Percentiles rank a stretch among this genome's conserved stretches.
Conservation (phyloP, 2,113 vertebrate genomes). For the Sinocyclocheilus grahami region DNA sequence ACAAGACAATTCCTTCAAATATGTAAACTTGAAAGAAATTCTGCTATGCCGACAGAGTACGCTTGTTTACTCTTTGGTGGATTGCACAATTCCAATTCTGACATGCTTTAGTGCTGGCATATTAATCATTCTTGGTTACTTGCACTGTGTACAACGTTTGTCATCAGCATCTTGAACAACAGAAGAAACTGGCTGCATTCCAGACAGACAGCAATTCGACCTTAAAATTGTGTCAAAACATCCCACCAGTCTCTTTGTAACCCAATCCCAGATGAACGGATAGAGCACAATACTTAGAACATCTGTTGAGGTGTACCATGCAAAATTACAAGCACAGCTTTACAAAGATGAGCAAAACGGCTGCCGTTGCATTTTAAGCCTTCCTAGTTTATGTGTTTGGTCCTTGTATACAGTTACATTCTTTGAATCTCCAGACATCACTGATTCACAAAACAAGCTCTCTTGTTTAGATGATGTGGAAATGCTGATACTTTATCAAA, state of each 20-base stretch:
- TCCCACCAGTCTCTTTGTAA: conserved; percentile 46
- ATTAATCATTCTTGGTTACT: conserved; percentile 60
- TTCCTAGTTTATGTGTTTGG: conserved; percentile 61
- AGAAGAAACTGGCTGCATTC: conserved; percentile 50
- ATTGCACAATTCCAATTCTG: conserved; percentile 51
- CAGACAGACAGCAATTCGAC: conserved; percentile 55
- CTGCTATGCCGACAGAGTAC: conserved; percentile 37
- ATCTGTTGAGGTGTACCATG: conserved; percentile 46
- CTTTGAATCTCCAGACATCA: conserved; percentile 70
- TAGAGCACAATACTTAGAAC: conserved; percentile 46
- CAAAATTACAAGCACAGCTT: conserved; percentile 44
- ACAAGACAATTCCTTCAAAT: conserved; percentile 46
- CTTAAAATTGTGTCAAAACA: conserved; percentile 62
- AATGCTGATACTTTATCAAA: conserved; percentile 67
- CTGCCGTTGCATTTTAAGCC: conserved; percentile 18
- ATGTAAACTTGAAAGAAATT: conserved; percentile 56
- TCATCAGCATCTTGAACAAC: conserved; percentile 45
- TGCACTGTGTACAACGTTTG: conserved; percentile 46
- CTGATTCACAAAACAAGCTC: conserved; percentile 55
- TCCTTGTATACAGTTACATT: conserved; percentile 64
- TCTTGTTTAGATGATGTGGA: conserved; percentile 65
- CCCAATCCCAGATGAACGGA: conserved; percentile 39
- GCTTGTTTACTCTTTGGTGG: conserved; percentile 41
- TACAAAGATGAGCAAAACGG: conserved; percentile 41
- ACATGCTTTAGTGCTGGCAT: conserved; percentile 50